phyloP scores from a whole-genome alignment of 1,140 invertebrate genomes.

The Habropoda laboriosa region DNA sequence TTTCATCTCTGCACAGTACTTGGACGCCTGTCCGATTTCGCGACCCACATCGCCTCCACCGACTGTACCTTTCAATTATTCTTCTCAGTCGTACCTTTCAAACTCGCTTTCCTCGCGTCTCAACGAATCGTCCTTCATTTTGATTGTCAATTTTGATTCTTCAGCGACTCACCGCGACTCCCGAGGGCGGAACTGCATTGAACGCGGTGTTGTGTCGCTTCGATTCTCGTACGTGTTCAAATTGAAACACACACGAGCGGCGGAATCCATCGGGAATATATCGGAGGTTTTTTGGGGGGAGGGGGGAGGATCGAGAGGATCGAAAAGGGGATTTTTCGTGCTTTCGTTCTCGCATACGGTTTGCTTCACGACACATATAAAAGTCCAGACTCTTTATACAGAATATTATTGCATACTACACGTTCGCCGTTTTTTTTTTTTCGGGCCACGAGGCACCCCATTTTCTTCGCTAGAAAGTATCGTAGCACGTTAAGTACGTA shows the following conservation, averaged over 20 bases:
- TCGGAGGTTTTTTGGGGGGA: background rate
- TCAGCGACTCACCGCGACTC: background rate
- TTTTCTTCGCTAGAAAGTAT: conserved; percentile 50
- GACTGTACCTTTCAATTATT: background rate
- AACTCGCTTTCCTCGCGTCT: background rate
- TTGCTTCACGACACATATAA: conserved; percentile 63
- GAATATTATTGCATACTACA: conserved; percentile 75
- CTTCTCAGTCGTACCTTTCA: background rate
- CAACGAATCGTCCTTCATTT: background rate
- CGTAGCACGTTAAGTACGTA: conserved; percentile 21
- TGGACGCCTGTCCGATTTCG: no score
- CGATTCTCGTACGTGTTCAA: background rate
- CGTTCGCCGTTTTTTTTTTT: conserved; percentile 52
- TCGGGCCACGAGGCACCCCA: conserved; percentile 40
- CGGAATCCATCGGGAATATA: background rate
- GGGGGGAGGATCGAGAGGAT: conserved; percentile 5
- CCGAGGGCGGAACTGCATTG: conserved; percentile 25
- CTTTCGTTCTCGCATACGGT: conserved; percentile 45
- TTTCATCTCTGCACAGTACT: no score
- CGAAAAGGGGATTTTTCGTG: background rate
- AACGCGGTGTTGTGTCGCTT: background rate
- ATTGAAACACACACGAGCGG: background rate
- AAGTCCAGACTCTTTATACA: conserved; percentile 69
- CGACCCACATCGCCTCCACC: no score
- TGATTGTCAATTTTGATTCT: conserved; percentile 56